Evolutionary conservation across 2,888 invertebrate species (phyloP), one percentile per base, ranked within the genome.

Genomic region (Eupithecia pulchellata): DNA sequence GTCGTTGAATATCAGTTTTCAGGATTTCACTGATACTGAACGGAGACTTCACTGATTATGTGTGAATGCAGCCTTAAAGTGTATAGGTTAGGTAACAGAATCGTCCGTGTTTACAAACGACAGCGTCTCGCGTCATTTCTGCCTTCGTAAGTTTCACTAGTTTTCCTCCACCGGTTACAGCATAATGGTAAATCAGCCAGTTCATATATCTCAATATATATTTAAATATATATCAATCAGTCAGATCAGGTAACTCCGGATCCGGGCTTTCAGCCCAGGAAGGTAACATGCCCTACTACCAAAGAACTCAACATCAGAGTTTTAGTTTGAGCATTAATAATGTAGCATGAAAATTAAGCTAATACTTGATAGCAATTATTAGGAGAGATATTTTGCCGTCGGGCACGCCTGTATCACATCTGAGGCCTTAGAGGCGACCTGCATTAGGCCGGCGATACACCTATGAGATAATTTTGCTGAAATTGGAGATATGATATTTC

Each of bases 151-250:
- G 68, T 74, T 68, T 70, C 57, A 55, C 71, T 62, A 64, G 72
- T 74, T 71, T 72, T 75, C 66, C 79, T 77, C 57, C 17, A 36
- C 52, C 6, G 9, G n/a, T 57, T 27, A 34, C 57, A 66, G 65
- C 36, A 17, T 13, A 66, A 29, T 14, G 17, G 17, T 14, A 4
- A 14, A 29, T 20, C 27, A 58, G 65, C 65, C 29, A 5, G 65
- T 32, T 4, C 32, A 60, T 14, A n/a, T n/a, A n/a, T n/a, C n/a
- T n/a, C n/a, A n/a, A n/a, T n/a, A n/a, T n/a, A n/a, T n/a, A n/a
- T n/a, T n/a, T n/a, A n/a, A n/a, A n/a, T n/a, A n/a, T n/a, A n/a
- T n/a, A n/a, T n/a, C n/a, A 14, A 29, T 20, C 27, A 58, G 65
- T 58, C 29, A 5, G 65, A 25, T 4, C n/a, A 47, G n/a, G n/a